Base-by-base conservation (phyloP, 2,113 vertebrate genomes). In the Zosterops pallidus region DNA sequence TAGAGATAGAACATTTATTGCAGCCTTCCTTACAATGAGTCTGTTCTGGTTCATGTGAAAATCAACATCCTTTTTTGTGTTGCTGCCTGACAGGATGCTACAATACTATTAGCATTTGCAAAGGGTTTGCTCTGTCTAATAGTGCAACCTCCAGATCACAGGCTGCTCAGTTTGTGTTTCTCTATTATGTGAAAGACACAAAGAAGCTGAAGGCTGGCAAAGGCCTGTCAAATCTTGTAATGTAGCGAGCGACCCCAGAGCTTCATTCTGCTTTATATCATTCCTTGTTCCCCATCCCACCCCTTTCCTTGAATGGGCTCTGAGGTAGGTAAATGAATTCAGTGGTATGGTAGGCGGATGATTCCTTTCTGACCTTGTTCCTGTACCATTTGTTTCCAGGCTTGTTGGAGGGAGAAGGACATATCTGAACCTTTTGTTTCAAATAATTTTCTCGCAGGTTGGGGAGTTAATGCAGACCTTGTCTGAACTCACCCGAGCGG, bases 61-160 rank as follows among this genome's bases (percentile, higher is more conserved):
- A 97, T 96, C 98, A 97, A 96, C 97, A 97, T 98, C 98, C 96
- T 98, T 99, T 99, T 98, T 98, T 99, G 98, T 98, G 89, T 88
- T 93, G 83, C 97, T 90, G 97, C 94, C 97, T 98, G 98, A 98
- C 98, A 98, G 97, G 97, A 98, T 98, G 97, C 98, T 95, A 98
- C 98, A 98, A 98, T 98, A 98, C 98, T 96, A 99, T 99, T 99
- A 99, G 99, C 99, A 99, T 99, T 98, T 99, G 98, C 98, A 99
- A 99, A 99, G 99, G 96, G 98, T 94, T 97, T 98, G 97, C 98
- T 98, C 97, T 41, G 68, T 98, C 98, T 98, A 97, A 98, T 98
- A 98, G 98, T 94, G 94, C 87, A 96, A 83, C 97, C 97, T 97
- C 94, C 98, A 77, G 98, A 98, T 96, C 98, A 93, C 97, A 98